Base-by-base conservation (phyloP, 2,113 vertebrate genomes). In the Siphamia tubifer region DNA sequence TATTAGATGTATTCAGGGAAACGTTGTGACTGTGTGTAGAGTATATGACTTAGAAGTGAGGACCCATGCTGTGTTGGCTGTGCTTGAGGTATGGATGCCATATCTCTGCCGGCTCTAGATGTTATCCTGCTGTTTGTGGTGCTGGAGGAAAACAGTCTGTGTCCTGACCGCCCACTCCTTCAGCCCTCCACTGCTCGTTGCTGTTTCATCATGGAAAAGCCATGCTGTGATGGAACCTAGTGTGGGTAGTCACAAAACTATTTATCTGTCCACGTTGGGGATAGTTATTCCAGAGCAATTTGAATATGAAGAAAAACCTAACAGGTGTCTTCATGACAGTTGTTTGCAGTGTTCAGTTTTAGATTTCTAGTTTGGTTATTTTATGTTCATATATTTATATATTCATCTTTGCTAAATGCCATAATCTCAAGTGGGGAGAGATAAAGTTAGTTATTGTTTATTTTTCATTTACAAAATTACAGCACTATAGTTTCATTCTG, bases 81-180 rank as follows among this genome's bases (percentile, higher is more conserved):
- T 38, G 81, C 63, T 68, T 1, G 44, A 66, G 79, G 81, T 83
- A 84, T 76, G 64, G 74, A 68, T 78, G 78, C 77, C 68, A 35
- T 52, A 74, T 82, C 51, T 63, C 68, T 81, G 78, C 76, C 78
- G 54, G 78, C 63, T 77, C 70, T 20, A 57, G 76, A 64, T 87
- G 79, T 84, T 72, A 64, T 83, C 76, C 79, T 82, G 85, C 85
- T 85, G 87, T 78, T 85, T 61, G 77, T 63, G 61, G 34, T 34
- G 34, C 60, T 47, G 64, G 76, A 86, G 70, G 64, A 83, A 77
- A 83, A 70, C 71, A 66, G 81, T 74, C 71, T 76, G 77, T 73
- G 81, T 87, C 85, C 81, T 21, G 73, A 32, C 83, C 77, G 73
- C 81, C 86, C 82, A 85, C 87, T 80, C 81, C 58, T 34, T 73